A percentile compares a stretch with the other conserved stretches of the same genome.
These are phyloP conservation scores for Sebastes trivittatus DNA, from an alignment of 2,797 vertebrate genomes.

Conservation along the genomic window DNA sequence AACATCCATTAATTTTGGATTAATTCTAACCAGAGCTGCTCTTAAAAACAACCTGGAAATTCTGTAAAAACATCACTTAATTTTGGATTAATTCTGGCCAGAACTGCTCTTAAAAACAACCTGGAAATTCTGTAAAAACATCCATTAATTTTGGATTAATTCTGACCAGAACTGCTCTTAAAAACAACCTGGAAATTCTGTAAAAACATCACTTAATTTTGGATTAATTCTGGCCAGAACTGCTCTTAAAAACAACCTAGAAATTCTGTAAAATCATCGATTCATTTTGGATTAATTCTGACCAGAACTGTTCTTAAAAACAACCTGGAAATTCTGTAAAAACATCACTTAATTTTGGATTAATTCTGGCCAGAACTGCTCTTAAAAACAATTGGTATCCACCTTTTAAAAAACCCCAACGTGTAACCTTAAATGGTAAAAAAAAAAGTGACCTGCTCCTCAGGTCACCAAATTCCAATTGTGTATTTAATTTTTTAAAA, in stretches of 20 bases:
- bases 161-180: rapidly evolving
- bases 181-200: background rate
- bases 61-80: background rate
- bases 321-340: background rate
- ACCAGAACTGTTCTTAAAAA: rapidly evolving
- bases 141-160: too few species aligned
- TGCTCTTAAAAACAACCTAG: rapidly evolving
- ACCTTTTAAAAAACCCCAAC: background rate
- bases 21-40: background rate
- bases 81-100: background rate
- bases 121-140: too few species aligned
- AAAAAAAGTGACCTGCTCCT: background rate
- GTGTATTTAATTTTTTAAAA: background rate
- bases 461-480: background rate
- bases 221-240: too few species aligned
- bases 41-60: background rate
- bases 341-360: rapidly evolving
- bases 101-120: background rate
- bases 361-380: background rate
- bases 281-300: too few species aligned
- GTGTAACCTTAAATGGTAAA: background rate
- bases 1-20: background rate
- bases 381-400: background rate
- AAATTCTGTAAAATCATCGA: rapidly evolving
- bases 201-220: rapidly evolving